These are phyloP conservation scores for Pipa parva DNA, from an alignment of 2,113 vertebrate genomes.

Conservation along the genomic window DNA sequence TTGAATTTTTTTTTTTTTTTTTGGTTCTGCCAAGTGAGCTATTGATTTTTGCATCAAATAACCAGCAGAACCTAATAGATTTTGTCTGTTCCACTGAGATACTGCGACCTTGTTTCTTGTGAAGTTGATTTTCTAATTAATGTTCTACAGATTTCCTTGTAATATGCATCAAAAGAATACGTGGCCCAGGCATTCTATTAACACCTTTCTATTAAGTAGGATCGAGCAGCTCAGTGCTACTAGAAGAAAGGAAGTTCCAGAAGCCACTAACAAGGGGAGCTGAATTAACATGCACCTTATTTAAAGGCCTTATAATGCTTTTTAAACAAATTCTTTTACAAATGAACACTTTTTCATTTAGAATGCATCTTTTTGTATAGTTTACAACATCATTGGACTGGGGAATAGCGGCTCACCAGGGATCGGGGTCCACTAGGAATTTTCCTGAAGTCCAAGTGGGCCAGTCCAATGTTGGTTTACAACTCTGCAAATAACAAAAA, in stretches of 20 bases:
- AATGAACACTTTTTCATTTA: too few relatives aligned
- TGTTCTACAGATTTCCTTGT: conserved; percentile 23
- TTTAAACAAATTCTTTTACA: too few relatives aligned
- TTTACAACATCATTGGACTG: too few relatives aligned
- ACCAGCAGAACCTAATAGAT: conserved; percentile 27
- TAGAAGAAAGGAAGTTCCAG: background rate
- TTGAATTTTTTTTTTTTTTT: conserved; percentile 4
- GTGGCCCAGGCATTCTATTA: conserved; percentile 17
- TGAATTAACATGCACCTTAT: background rate
- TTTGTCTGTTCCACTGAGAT: conserved; percentile 35
- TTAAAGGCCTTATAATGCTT: too few relatives aligned
- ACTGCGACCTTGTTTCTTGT: conserved; percentile 32
- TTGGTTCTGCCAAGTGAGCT: conserved; percentile 38
- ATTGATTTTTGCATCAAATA: conserved; percentile 40
- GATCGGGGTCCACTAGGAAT: too few relatives aligned
- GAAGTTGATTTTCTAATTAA: conserved; percentile 40
- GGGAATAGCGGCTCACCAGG: too few relatives aligned
- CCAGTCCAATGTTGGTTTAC: too few relatives aligned
- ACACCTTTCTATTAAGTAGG: conserved; percentile 3
- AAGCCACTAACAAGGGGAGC: background rate
- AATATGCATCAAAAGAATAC: conserved; percentile 28
- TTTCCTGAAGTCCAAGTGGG: too few relatives aligned
- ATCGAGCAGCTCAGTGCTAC: background rate
- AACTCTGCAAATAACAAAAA: too few relatives aligned
- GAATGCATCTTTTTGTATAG: too few relatives aligned